Base-by-base conservation (phyloP, 2,888 invertebrate genomes). In the Euplexia lucipara region DNA sequence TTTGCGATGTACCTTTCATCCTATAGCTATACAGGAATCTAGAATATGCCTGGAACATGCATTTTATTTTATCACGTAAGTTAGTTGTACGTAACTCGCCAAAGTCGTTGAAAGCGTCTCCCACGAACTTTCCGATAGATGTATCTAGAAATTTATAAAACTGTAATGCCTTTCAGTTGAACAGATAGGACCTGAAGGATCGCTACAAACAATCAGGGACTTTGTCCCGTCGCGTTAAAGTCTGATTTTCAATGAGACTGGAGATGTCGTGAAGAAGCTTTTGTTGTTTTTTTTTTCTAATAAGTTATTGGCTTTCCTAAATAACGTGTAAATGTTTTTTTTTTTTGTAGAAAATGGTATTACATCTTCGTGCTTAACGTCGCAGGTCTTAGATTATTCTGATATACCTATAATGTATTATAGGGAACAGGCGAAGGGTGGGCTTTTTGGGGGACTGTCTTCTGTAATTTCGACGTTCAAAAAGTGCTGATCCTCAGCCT, bases 91-190 rank as follows among this genome's bases (percentile, higher is more conserved):
- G 80, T 73, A 61, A 80, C 61, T 77, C 68, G 9, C 51, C 0
- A 30, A 80, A 78, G 77, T 78, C 80, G 65, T 78, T 80, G 26
- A 37, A 68, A 80, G 73, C 72, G 61, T 60, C 64, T 58, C 39
- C 52, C 8, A 12, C 61, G 20, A 71, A 80, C 78, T 80, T 72
- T 60, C 51, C 51, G 44, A 72, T 79, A 59, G 77, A 78, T 77
- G 64, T 68, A 60, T 77, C 73, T 79, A 58, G 61, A 53, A 65
- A 72, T 67, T 59, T 68, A 77, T 77, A 77, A 77, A 80, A 80
- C 59, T 77, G 54, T 71, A 76, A 71, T 56, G 51, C 67, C 45
- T 71, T 53, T 22, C 58, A 41, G 59, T 75, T 56, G 63, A 52
- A 41, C 42, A 53, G 59, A 56, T 44, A 57, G 37, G 42, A 35